Base-by-base conservation (phyloP, 2,797 vertebrate genomes). In the Liparis tanakae region DNA sequence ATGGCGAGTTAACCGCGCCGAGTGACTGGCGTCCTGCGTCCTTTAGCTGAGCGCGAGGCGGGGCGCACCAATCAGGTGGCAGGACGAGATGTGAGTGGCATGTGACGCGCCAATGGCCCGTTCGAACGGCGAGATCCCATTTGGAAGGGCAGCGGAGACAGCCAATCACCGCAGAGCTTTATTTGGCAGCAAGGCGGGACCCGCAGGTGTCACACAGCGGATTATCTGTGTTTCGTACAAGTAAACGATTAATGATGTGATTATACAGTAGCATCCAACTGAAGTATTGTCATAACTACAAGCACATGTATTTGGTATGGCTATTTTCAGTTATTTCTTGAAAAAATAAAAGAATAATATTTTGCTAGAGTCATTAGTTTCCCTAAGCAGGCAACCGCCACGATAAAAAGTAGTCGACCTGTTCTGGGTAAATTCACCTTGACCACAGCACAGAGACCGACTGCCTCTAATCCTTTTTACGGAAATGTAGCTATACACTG, bases 151-250 rank as follows among this genome's bases (percentile, higher is more conserved):
- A 79, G 7, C 20, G 22, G 0, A 6, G 0, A 1, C 0, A 69
- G 41, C 88, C 87, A 93, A 90, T 90, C 79, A 54, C 0, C 0
- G 70, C 8, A 4, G 59, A 78, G 53, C 0, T 93, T 90, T 90
- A 93, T 92, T 91, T 86, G 87, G 82, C 58, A 69, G 74, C 77
- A 55, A 83, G 89, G 90, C 60, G 85, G 90, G 59, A 0, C 64
- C 15, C 25, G 74, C 90, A 93, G 90, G 92, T 93, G 90, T 86
- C 70, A 80, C 37, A 25, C 72, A 78, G 78, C 46, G 13, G 78
- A 64, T 72, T 61, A 36, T 36, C 33, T 30, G 7, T 48, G 14
- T 39, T n/a, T 48, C 8, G 13, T 25, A 53, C 18, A 39, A 54
- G 15, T 18, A 54, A 65, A 76, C 75, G 34, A 76, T 74, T 61